phyloP scores from a whole-genome alignment of 1,140 invertebrate species.

The Caenorhabditis tropicalis region DNA sequence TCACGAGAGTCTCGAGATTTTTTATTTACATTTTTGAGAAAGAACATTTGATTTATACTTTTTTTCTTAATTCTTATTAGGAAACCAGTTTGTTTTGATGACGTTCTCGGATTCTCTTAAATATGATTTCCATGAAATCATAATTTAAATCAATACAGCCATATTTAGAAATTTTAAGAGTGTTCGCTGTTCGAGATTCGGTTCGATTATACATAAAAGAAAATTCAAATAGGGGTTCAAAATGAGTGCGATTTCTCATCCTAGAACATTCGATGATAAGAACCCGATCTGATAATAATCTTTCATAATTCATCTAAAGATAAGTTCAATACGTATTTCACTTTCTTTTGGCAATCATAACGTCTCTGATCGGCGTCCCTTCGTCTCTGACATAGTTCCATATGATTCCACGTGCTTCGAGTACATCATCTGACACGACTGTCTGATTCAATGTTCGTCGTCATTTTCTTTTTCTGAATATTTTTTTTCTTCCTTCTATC shows the following conservation, averaged over 20 bases:
- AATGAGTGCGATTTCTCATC: too few relatives aligned
- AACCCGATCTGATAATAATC: too few relatives aligned
- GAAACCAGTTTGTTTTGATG: background rate
- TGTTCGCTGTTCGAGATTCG: too few relatives aligned
- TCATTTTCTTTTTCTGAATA: background rate
- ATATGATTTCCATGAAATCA: too few relatives aligned
- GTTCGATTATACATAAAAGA: too few relatives aligned
- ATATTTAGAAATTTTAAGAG: too few relatives aligned
- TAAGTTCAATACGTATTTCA: background rate
- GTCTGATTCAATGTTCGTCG: background rate
- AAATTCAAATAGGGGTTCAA: too few relatives aligned
- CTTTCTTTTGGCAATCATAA: background rate
- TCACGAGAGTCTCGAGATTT: background rate
- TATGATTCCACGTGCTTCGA: conserved; percentile 15
- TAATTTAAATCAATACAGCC: too few relatives aligned
- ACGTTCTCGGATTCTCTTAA: too few relatives aligned
- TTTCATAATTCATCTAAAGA: background rate
- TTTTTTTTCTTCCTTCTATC: background rate
- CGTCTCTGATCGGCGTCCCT: background rate
- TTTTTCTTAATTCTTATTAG: background rate
- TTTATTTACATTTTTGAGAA: background rate
- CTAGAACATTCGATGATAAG: too few relatives aligned
- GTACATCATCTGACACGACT: background rate
- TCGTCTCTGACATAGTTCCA: background rate
- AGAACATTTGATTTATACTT: background rate